These are phyloP conservation scores for Tromatobia lineatoria DNA, from an alignment of 2,888 invertebrate genomes.

Conservation along the genomic window DNA sequence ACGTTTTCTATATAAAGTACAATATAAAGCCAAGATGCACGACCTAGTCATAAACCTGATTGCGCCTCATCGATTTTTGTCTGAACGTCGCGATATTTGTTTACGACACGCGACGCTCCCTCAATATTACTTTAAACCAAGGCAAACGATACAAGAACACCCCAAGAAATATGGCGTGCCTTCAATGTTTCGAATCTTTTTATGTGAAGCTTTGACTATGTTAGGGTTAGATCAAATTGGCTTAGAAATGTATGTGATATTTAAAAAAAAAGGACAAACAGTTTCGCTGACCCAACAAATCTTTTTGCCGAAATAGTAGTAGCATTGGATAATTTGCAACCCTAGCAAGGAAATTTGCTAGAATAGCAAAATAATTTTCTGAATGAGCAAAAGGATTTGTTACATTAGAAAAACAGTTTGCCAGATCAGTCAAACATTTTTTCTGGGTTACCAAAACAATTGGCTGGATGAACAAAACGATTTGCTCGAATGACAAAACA, in stretches of 20 bases:
- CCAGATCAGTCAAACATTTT: no score
- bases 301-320: no score
- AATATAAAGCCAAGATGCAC: conserved; percentile 54
- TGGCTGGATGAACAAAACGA: no score
- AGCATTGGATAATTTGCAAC: no score
- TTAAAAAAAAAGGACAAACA: background rate
- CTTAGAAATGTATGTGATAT: background rate
- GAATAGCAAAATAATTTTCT: no score
- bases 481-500: no score
- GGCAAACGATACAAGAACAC: conserved; percentile 9
- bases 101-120: conserved; percentile 43
- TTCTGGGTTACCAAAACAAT: no score
- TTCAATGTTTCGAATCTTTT: conserved; percentile 8
- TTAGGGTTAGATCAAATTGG: background rate
- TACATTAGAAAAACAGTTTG: no score
- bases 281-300: no score
- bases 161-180: background rate
- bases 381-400: no score
- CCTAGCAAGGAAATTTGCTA: no score
- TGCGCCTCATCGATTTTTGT: conserved; percentile 58
- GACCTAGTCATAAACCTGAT: conserved; percentile 56
- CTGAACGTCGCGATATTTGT: conserved; percentile 62
- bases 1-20: conserved; percentile 5
- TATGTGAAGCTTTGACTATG: background rate
- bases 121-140: conserved; percentile 16